Evolutionary conservation across 1,140 invertebrate species (phyloP).

Genomic region (Bombus soroeensis): DNA sequence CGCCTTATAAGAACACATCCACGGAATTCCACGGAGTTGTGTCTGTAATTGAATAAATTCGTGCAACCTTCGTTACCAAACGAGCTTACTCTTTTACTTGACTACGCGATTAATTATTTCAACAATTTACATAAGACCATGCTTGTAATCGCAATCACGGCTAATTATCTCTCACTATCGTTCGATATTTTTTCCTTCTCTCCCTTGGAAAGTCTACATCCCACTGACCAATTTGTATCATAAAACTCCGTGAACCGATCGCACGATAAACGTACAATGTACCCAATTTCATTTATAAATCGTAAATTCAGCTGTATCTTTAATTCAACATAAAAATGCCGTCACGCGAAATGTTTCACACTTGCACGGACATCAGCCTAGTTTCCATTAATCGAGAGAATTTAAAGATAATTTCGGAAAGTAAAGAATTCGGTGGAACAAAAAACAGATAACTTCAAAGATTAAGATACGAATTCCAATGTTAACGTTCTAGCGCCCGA

Average conservation of each 20-base stretch:
- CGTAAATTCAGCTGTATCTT: neutral
- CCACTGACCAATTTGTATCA: neutral
- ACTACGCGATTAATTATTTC: slow-evolving; percentile 29
- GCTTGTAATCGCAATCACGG: slow-evolving; percentile 11
- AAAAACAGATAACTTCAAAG: too few species aligned
- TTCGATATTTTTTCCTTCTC: neutral
- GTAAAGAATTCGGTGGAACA: too few species aligned
- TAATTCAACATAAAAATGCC: too few species aligned
- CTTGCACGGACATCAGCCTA: neutral
- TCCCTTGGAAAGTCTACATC: neutral
- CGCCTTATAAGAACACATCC: slow-evolving; percentile 6
- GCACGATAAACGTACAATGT: neutral
- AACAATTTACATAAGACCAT: slow-evolving; percentile 22
- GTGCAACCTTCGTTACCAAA: slow-evolving; percentile 24
- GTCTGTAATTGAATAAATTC: slow-evolving; percentile 31
- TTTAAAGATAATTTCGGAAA: too few species aligned
- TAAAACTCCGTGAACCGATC: neutral
- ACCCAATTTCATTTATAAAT: neutral
- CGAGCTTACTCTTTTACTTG: neutral
- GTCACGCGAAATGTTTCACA: neutral
- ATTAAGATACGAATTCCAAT: too few species aligned
- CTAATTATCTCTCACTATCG: slow-evolving; percentile 30
- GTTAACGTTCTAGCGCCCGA: too few species aligned
- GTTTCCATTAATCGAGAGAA: neutral
- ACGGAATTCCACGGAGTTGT: neutral